A percentile compares a stretch with the other conserved stretches of the same genome.
phyloP scores from a whole-genome alignment of 2,888 invertebrate species.

The Drosophila prolongata region DNA sequence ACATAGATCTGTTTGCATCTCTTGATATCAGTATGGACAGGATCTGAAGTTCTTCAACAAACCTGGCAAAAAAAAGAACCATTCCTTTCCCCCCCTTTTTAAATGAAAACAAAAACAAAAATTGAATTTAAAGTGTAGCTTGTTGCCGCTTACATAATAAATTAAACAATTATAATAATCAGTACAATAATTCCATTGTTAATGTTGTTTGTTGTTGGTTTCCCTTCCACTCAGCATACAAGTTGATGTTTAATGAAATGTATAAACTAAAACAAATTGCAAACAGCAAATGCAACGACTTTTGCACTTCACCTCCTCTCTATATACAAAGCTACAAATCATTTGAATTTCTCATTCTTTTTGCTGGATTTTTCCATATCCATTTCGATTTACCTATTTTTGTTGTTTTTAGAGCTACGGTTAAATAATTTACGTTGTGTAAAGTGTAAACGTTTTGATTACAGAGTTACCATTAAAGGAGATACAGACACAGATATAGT shows the following conservation, averaged over 20 bases:
- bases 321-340: conserved; percentile 41
- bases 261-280: conserved; percentile 50
- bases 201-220: conserved; percentile 15
- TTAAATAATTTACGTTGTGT: conserved; percentile 15
- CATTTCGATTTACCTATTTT: conserved; percentile 20
- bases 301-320: conserved; percentile 19
- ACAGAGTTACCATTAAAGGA: conserved; percentile 14
- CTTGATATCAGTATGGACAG: background rate
- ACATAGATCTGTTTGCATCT: background rate
- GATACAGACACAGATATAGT: conserved; percentile 6
- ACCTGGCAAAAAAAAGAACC: background rate
- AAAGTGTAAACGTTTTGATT: conserved; percentile 30
- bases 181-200: conserved; percentile 25
- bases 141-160: conserved; percentile 46
- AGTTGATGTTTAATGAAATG: conserved; percentile 13
- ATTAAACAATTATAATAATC: conserved; percentile 49
- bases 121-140: conserved; percentile 32
- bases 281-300: conserved; percentile 45
- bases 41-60: background rate
- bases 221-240: conserved; percentile 11
- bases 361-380: background rate
- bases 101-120: background rate
- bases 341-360: conserved; percentile 1
- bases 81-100: background rate
- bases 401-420: conserved; percentile 5